A percentile compares a stretch with the other conserved stretches of the same genome.
phyloP scores from a whole-genome alignment of 2,888 invertebrate species.

The Pterobdella sp. region DNA sequence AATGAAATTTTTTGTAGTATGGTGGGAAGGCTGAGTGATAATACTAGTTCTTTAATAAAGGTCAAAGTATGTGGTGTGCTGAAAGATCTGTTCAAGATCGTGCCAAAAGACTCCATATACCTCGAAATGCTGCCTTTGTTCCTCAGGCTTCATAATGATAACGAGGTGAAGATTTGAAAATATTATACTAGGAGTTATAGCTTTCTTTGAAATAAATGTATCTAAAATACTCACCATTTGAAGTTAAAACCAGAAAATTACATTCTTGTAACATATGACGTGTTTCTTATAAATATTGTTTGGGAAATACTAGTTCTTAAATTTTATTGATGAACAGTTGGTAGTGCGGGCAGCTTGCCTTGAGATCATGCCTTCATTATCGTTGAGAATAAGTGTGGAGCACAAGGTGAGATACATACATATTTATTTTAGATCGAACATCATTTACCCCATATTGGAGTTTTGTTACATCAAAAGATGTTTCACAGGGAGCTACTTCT shows the following conservation, averaged over 20 bases:
- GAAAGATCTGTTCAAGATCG: not conserved
- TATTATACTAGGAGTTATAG: not conserved
- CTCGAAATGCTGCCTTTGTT: not conserved
- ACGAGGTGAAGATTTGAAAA: not conserved
- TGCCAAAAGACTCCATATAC: conserved; percentile 3
- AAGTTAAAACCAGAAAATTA: not conserved
- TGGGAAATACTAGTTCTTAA: not conserved
- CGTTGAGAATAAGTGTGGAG: not conserved
- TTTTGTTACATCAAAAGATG: no score
- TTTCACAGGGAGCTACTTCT: no score
- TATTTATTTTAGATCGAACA: no score
- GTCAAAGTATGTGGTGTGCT: not conserved
- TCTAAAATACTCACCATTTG: not conserved
- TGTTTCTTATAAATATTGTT: not conserved
- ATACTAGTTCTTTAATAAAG: not conserved
- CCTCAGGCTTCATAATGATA: not conserved
- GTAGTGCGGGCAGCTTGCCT: not conserved
- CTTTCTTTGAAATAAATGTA: not conserved
- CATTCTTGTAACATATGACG: not conserved
- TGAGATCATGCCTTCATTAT: not conserved
- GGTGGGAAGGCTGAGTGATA: not conserved
- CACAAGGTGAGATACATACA: not conserved
- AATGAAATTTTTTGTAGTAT: no score
- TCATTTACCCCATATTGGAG: no score
- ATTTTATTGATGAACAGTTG: not conserved